phyloP scores from a whole-genome alignment of 92 coral and sea anemone species.

The Palythoa grandiflora region DNA sequence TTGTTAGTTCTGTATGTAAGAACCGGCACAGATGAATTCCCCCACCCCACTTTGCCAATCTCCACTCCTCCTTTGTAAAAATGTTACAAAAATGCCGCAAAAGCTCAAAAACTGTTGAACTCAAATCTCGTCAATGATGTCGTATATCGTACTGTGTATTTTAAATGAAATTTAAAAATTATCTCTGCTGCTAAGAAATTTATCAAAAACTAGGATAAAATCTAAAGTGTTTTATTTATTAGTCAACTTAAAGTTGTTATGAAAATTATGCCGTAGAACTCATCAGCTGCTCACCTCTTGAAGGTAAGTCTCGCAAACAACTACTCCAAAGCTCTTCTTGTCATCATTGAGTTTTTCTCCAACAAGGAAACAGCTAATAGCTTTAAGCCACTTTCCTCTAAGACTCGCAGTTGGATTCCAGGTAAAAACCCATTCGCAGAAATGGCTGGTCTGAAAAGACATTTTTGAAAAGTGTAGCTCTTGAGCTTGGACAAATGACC shows the following conservation, averaged over 20 bases:
- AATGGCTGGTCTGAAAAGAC: neutral
- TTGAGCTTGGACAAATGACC: neutral
- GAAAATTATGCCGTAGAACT: neutral
- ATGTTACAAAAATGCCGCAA: too few relatives aligned
- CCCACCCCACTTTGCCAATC: too few relatives aligned
- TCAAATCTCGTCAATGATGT: too few relatives aligned
- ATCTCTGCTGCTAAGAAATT: too few relatives aligned
- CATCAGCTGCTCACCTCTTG: neutral
- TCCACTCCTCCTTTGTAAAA: too few relatives aligned
- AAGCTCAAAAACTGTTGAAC: too few relatives aligned
- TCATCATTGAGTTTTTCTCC: neutral
- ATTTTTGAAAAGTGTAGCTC: neutral
- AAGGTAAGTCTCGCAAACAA: neutral
- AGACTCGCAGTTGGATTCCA: neutral
- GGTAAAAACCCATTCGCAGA: neutral
- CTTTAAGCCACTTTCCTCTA: constrained; percentile 5
- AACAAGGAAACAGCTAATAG: neutral
- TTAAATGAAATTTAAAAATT: too few relatives aligned
- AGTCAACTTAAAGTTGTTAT: neutral
- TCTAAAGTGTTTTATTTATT: too few relatives aligned
- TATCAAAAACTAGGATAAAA: too few relatives aligned
- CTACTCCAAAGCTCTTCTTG: neutral
- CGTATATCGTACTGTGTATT: too few relatives aligned
- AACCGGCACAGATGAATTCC: too few relatives aligned
- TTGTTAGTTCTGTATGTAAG: too few relatives aligned